These are phyloP conservation scores for Drosophila meridionalis DNA, from an alignment of 2,888 invertebrate genomes.

Conservation along the genomic window DNA sequence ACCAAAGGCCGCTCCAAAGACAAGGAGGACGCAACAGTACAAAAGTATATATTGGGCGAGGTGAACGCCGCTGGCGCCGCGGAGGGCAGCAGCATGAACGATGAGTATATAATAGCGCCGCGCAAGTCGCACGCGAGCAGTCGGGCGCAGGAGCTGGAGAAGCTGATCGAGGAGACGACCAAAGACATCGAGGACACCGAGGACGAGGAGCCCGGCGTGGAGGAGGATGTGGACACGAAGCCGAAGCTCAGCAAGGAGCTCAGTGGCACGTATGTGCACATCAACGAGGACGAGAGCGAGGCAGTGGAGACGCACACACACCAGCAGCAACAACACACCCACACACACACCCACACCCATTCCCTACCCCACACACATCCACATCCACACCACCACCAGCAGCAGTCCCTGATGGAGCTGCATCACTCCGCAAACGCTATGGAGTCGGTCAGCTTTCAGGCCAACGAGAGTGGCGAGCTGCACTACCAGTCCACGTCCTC, in stretches of 20 bases:
- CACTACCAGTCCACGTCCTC: slow-evolving; percentile 66
- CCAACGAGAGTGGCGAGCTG: slow-evolving; percentile 81
- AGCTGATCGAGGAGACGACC: slow-evolving; percentile 84
- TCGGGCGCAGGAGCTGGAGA: slow-evolving; percentile 83
- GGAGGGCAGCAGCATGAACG: slow-evolving; percentile 66
- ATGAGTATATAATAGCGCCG: slow-evolving; percentile 72
- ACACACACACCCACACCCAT: slow-evolving; percentile 47
- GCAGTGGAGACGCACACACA: slow-evolving; percentile 57
- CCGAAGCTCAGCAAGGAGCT: slow-evolving; percentile 80
- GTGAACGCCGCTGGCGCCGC: slow-evolving; percentile 41
- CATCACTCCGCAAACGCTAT: slow-evolving; percentile 58
- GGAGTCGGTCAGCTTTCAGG: slow-evolving; percentile 81
- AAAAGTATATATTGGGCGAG: slow-evolving; percentile 81
- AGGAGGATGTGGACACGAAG: slow-evolving; percentile 76
- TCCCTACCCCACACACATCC: slow-evolving; percentile 21
- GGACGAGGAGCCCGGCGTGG: slow-evolving; percentile 58
- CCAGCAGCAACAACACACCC: slow-evolving; percentile 38
- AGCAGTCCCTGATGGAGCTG: slow-evolving; percentile 65
- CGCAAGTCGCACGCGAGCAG: slow-evolving; percentile 73
- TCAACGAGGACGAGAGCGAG: slow-evolving; percentile 62
- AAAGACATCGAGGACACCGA: slow-evolving; percentile 84
- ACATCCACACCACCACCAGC: slow-evolving; percentile 63
- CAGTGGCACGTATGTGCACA: slow-evolving; percentile 68
- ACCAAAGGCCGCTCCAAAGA: slow-evolving; percentile 82
- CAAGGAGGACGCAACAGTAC: slow-evolving; percentile 77